phyloP scores from a whole-genome alignment of 2,797 vertebrate genomes.

The Atherinosoma microstoma region DNA sequence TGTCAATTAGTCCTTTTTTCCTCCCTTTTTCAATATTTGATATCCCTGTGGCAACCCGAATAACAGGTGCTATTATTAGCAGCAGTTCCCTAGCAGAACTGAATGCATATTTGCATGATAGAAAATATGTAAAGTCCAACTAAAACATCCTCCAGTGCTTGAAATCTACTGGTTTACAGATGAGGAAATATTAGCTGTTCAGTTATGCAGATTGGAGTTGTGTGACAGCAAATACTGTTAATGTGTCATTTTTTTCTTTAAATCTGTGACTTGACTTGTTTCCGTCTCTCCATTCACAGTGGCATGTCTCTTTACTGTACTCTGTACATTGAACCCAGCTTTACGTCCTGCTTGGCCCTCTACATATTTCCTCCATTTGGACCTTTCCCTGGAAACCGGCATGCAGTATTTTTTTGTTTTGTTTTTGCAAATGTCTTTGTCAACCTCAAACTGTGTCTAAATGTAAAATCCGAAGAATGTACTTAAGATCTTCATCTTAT shows the following conservation, averaged over 20 bases:
- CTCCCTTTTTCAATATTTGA: conserved; percentile 13
- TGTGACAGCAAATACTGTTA: conserved; percentile 12
- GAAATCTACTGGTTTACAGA: conserved; percentile 47
- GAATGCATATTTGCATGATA: conserved; percentile 58
- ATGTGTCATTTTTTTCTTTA: neutral
- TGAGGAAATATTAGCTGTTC: conserved; percentile 50
- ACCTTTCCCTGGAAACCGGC: conserved; percentile 7
- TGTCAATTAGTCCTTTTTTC: conserved; percentile 9
- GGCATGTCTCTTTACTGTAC: conserved; percentile 38
- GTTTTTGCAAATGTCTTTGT: conserved; percentile 27
- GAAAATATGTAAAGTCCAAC: conserved; percentile 46
- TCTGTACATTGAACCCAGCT: conserved; percentile 53
- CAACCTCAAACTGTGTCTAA: conserved; percentile 39
- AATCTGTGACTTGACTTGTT: conserved; percentile 22
- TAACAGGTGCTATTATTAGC: conserved; percentile 70
- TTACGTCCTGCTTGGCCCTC: conserved; percentile 63
- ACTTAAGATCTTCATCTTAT: conserved; percentile 17
- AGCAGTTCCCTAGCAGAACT: conserved; percentile 44
- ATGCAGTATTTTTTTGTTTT: no score
- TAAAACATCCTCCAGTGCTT: conserved; percentile 34
- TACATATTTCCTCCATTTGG: conserved; percentile 38
- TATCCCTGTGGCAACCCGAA: conserved; percentile 63
- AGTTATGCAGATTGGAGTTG: conserved; percentile 25
- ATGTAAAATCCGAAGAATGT: conserved; percentile 47
- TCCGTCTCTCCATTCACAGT: conserved; percentile 53